Conservation (phyloP, 2,113 vertebrate genomes). For the Miniopterus natalensis region DNA sequence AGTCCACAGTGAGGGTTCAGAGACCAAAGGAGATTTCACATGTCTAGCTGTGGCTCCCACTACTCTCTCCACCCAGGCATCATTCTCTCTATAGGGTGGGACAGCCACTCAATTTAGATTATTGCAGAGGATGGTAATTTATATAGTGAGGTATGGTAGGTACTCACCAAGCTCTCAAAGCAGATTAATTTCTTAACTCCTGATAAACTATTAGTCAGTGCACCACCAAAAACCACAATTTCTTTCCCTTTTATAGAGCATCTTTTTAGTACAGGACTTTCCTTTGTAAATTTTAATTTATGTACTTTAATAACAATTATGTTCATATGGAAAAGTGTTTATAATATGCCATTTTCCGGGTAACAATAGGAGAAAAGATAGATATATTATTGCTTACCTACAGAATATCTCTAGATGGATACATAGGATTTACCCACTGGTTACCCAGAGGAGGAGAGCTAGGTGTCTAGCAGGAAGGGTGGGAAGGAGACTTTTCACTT, state of each 20-base stretch:
- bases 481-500: not conserved
- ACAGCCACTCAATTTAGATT: not conserved
- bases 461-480: not conserved
- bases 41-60: not conserved
- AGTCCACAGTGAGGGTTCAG: not conserved
- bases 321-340: not conserved
- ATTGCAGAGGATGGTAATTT: not conserved
- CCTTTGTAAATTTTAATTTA: not conserved
- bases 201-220: not conserved
- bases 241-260: not conserved
- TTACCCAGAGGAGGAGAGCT: not conserved
- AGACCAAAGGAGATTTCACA: not conserved
- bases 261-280: not conserved
- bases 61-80: not conserved
- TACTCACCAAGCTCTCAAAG: not conserved
- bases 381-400: not conserved
- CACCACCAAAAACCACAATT: not conserved
- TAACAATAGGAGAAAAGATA: not conserved
- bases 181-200: not conserved
- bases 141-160: not conserved
- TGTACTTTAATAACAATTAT: slow-evolving; percentile 8
- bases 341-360: not conserved
- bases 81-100: not conserved
- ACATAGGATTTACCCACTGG: not conserved
- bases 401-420: not conserved